Percentiles rank a stretch among this genome's conserved stretches.
These are phyloP conservation scores for Chymomyza costata DNA, from an alignment of 1,140 invertebrate species.

Conservation along the genomic window DNA sequence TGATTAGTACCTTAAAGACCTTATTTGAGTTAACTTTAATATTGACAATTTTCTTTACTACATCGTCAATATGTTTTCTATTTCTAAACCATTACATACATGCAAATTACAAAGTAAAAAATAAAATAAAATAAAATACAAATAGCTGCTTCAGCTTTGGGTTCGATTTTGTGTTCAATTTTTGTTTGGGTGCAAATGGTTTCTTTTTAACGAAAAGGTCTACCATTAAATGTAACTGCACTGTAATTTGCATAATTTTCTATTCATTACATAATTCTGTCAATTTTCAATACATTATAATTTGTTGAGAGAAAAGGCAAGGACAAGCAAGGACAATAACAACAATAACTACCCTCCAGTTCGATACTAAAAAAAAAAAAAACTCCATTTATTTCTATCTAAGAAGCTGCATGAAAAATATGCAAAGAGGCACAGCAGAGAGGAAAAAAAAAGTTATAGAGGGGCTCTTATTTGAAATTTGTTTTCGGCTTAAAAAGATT, in stretches of 20 bases:
- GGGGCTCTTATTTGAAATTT: constrained; percentile 61
- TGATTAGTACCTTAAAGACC: too few species aligned
- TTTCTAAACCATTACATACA: too few species aligned
- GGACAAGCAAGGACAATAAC: too few species aligned
- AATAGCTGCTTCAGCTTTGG: too few species aligned
- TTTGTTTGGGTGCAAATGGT: too few species aligned
- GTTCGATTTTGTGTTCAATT: too few species aligned
- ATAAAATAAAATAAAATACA: too few species aligned
- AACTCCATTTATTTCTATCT: neutral
- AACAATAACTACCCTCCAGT: constrained; percentile 18
- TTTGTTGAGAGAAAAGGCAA: constrained; percentile 52
- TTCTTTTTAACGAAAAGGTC: constrained; percentile 67
- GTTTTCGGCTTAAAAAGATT: constrained; percentile 71
- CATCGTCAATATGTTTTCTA: too few species aligned
- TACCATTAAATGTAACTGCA: constrained; percentile 73
- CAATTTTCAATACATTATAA: constrained; percentile 75
- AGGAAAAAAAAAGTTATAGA: constrained; percentile 38
- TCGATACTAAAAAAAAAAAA: neutral
- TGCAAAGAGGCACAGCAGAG: constrained; percentile 43
- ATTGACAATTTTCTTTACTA: too few species aligned
- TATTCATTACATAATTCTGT: constrained; percentile 75
- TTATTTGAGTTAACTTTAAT: too few species aligned
- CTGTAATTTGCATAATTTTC: constrained; percentile 75
- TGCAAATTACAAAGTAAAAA: too few species aligned
- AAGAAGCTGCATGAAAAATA: constrained; percentile 29